Conservation (phyloP, 2,888 invertebrate species). For the Bembecia ichneumoniformis region DNA sequence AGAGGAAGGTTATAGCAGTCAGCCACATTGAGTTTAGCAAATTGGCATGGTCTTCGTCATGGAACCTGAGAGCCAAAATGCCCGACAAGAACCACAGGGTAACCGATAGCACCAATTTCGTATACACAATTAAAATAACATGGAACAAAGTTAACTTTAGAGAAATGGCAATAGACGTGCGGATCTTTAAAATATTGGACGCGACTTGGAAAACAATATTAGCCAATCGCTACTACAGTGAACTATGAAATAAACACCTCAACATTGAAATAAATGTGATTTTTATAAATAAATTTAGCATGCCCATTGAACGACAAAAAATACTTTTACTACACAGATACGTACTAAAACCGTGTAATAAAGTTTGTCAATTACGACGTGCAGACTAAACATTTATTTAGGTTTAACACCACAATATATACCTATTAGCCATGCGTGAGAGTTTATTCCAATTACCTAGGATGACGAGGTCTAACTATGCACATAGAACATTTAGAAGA, state of each 20-base stretch:
- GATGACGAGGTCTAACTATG: conserved; percentile 37
- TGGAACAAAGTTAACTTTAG: conserved; percentile 10
- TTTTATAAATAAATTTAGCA: conserved; percentile 34
- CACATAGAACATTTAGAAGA: conserved; percentile 39
- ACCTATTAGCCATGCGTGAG: conserved; percentile 62
- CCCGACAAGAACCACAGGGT: conserved; percentile 69
- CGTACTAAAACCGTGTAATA: conserved; percentile 43
- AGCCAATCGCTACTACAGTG: neutral
- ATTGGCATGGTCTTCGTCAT: conserved; percentile 98
- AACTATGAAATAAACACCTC: conserved; percentile 18
- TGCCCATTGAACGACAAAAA: conserved; percentile 50
- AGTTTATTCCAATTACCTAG: conserved; percentile 32
- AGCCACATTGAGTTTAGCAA: conserved; percentile 99
- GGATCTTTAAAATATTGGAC: conserved; percentile 3
- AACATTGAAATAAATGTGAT: conserved; percentile 25
- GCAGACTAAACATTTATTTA: conserved; percentile 66
- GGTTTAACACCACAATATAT: conserved; percentile 44
- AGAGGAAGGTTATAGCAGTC: conserved; percentile 99
- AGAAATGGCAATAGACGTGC: neutral
- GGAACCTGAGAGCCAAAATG: conserved; percentile 85
- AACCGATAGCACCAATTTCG: conserved; percentile 37
- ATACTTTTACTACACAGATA: conserved; percentile 51
- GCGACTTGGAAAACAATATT: conserved; percentile 4
- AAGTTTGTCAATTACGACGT: conserved; percentile 56
- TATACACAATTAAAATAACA: conserved; percentile 12